These are phyloP conservation scores for Vombatus ursinus DNA, from an alignment of 2,113 vertebrate genomes.

Conservation along the genomic window DNA sequence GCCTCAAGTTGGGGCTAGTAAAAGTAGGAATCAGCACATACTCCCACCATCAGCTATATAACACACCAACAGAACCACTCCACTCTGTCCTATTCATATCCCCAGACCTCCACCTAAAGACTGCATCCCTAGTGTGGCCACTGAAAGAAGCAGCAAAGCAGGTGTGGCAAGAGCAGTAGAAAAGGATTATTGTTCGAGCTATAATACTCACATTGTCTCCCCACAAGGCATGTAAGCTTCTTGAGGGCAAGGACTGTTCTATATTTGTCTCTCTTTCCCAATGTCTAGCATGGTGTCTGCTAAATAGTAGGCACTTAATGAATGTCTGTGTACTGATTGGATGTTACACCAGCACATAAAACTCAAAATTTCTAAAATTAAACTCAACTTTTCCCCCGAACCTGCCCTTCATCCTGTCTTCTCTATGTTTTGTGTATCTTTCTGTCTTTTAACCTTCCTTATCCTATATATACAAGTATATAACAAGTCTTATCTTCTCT, in stretches of 20 bases:
- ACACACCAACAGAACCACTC: neutral
- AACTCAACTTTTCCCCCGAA: neutral
- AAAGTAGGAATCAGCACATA: neutral
- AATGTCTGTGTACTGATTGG: neutral
- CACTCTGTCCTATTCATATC: neutral
- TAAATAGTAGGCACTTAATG: neutral
- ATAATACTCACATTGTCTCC: neutral
- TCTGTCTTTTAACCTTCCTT: neutral
- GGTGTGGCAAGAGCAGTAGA: neutral
- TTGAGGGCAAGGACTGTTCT: neutral
- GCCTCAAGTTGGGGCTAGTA: neutral
- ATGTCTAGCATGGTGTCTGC: neutral
- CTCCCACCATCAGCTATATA: neutral
- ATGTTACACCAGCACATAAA: neutral
- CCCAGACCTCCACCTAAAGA: neutral
- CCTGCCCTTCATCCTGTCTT: neutral
- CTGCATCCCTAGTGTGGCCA: neutral
- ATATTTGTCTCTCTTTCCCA: neutral
- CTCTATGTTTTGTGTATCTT: neutral
- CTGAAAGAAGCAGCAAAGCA: neutral
- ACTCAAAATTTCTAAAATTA: neutral
- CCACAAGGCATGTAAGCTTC: neutral
- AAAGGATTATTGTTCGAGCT: neutral
- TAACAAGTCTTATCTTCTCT: neutral
- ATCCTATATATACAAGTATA: neutral